Evolutionary conservation across 2,888 invertebrate species (phyloP).

Genomic region (Magallana nippona): DNA sequence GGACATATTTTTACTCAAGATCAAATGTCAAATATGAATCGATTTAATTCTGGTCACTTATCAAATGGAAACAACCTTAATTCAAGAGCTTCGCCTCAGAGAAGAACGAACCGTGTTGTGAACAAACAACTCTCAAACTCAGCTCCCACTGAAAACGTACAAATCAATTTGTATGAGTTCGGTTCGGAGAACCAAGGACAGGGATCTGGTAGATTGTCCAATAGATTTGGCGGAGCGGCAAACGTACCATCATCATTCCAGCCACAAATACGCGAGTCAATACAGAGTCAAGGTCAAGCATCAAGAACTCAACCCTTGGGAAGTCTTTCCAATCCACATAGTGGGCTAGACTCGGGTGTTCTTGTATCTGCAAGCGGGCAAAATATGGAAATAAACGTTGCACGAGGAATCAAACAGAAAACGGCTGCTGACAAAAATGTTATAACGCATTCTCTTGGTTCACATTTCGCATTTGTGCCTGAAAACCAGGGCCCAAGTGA

Average conservation of each 20-base stretch:
- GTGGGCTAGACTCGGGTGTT: neutral
- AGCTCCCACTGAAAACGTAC: slow-evolving; percentile 6
- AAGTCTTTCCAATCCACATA: neutral
- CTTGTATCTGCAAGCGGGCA: slow-evolving; percentile 14
- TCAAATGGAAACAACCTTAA: neutral
- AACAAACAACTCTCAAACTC: neutral
- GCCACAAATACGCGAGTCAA: slow-evolving; percentile 1
- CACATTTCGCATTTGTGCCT: slow-evolving; percentile 6
- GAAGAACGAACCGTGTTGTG: neutral
- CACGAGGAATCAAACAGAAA: neutral
- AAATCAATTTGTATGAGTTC: slow-evolving; percentile 22
- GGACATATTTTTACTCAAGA: no score
- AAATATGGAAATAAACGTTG: neutral
- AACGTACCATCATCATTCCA: neutral
- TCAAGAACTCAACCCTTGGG: neutral
- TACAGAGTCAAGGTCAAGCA: neutral
- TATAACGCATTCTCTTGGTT: neutral
- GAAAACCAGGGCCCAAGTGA: slow-evolving; percentile 1
- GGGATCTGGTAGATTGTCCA: neutral
- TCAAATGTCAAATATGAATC: neutral
- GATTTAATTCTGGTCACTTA: neutral
- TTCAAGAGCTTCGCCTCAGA: slow-evolving; percentile 4
- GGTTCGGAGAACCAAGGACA: neutral
- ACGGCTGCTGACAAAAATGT: neutral
- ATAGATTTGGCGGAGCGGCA: neutral